Base-by-base conservation (phyloP, 2,113 vertebrate species). In the Melanotaenia duboulayi region DNA sequence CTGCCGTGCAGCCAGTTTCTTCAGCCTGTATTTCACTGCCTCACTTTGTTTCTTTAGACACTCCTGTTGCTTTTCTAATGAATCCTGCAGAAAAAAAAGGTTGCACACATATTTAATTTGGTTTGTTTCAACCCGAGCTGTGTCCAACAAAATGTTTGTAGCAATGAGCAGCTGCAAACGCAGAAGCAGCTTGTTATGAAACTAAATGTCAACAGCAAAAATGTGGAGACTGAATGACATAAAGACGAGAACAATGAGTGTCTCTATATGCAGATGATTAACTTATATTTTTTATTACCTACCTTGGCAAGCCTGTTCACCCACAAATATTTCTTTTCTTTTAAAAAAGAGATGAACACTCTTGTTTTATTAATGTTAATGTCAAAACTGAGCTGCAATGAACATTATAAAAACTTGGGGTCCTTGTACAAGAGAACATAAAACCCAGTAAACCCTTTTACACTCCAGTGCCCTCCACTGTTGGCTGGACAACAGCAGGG, bases 1-100 rank as follows among this genome's bases (percentile, higher is more conserved):
- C 59, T 93, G 93, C 12, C 92, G 91, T 7, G 86, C 80, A 4
- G 92, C 82, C 62, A 95, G 84, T 76, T 93, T 93, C 76, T 86
- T 92, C 82, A 94, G 84, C 75, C 90, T 82, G 83, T 88, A 83
- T 80, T 90, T 91, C 55, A 94, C 87, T 20, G 88, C 81, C 23
- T 93, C 89, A 28, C 68, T 86, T 80, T 95, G 93, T 64, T 54
- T 90, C 83, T 82, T 88, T 35, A 95, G 80, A 78, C 73, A 50
- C 32, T 89, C 83, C 37, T 87, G 92, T 2, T 90, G 83, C 57
- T 88, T 90, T 71, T 77, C 80, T 62, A 90, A 76, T n/a, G 54
- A 73, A 20, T 90, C 93, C 93, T 95, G 80, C 19, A 65, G 75
- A 74, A 62, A 87, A 28, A 74, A 62, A 87, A 28, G 37, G 59